Base-by-base conservation (phyloP, 92 coral and sea anemone genomes). In the Palythoa heliodiscus region DNA sequence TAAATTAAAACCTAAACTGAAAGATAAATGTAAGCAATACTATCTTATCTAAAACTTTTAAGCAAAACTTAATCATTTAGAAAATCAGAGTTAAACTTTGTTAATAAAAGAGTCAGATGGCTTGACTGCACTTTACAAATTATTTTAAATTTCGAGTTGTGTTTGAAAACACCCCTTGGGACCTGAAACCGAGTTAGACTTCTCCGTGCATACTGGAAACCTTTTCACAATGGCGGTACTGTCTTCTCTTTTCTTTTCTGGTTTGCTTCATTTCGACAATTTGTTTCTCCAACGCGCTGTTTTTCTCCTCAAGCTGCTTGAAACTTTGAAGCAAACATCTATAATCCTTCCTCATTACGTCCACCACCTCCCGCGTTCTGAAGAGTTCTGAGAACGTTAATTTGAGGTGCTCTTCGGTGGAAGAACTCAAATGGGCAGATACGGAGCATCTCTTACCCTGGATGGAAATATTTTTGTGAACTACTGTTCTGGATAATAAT, bases 241-340 rank as follows among this genome's bases (percentile, higher is more conserved):
- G 66, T 54, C 17, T 9, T 75, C 66, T 29, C 60, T 7, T 75
- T 75, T 75, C 66, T 23, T 75, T 55, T 4, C 3, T 29, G 64
- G 11, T 75, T 24, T 75, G 58, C 66, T 52, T 75, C 66, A 53
- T 52, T 53, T 75, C 80, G 4, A 53, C 22, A 5, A 52, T 29
- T 75, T 75, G 64, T 52, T 75, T 52, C 80, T 75, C 80, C 23
- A 53, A 75, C 1, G 80, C 80, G 37, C 53, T 52, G 64, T 75
- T 25, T 24, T 75, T 75, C 16, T 75, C 80, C 40, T 75, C 64
- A 25, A 75, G 60, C 11, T 52, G 47, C 43, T 23, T 52, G 80
- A 75, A 24, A 35, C 64, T 50, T 61, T 53, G 12, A 12, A 29
- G 19, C 67, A 75, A 53, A 12, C 35, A 53, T 6, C 52, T 48